Percentiles rank a stretch among this genome's conserved stretches.
Evolutionary conservation across 2,888 invertebrate species (phyloP).

Genomic region (Ophraella communa): DNA sequence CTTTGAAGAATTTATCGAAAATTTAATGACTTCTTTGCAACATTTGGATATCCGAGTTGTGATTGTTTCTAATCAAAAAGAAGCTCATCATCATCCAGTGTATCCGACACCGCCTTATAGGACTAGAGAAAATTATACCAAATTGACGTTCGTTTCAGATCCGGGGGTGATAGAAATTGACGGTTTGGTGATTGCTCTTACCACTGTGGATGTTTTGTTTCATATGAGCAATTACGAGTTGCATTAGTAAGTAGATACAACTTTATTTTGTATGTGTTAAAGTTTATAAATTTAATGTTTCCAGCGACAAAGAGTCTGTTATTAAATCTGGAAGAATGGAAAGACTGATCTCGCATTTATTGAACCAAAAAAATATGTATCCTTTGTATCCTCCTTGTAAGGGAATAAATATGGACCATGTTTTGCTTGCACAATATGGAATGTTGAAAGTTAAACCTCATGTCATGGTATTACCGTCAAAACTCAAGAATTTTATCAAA

Average conservation of each 20-base stretch:
- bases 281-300: conserved; percentile 8
- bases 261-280: no score
- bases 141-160: conserved; percentile 77
- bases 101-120: conserved; percentile 84
- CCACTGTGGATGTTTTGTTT: conserved; percentile 83
- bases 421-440: conserved; percentile 75
- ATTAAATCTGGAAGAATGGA: conserved; percentile 71
- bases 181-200: conserved; percentile 78
- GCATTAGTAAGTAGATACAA: conserved; percentile 45
- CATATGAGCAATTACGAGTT: conserved; percentile 84
- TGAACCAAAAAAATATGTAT: conserved; percentile 81
- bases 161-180: conserved; percentile 80
- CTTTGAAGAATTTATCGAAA: conserved; percentile 75
- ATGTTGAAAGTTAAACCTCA: conserved; percentile 79
- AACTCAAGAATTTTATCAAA: conserved; percentile 82
- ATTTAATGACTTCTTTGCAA: conserved; percentile 68
- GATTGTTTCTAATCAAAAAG: conserved; percentile 77
- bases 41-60: conserved; percentile 47
- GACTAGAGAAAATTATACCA: conserved; percentile 64
- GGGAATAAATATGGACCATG: conserved; percentile 73
- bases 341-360: conserved; percentile 75
- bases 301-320: conserved; percentile 36
- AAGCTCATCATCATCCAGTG: conserved; percentile 78
- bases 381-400: conserved; percentile 79
- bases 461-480: conserved; percentile 83